Percentiles rank a stretch among this genome's conserved stretches.
phyloP scores from a whole-genome alignment of 2,888 invertebrate species.

The Euplexia lucipara region DNA sequence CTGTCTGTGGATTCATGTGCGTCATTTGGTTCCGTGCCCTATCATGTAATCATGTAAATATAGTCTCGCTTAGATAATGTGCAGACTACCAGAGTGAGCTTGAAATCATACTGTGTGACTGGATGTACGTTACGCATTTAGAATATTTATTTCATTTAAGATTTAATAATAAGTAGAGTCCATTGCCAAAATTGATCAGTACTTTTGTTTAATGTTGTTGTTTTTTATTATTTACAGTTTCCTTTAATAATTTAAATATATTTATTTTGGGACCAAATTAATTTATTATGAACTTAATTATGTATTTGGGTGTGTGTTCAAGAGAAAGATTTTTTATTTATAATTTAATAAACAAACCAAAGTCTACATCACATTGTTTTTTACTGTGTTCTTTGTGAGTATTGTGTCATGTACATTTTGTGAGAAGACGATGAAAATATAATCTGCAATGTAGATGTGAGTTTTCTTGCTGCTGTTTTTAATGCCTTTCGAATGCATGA shows the following conservation, averaged over 20 bases:
- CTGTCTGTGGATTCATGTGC: slow-evolving; percentile 80
- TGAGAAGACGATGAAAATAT: slow-evolving; percentile 81
- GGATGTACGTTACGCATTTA: slow-evolving; percentile 83
- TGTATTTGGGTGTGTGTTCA: slow-evolving; percentile 88
- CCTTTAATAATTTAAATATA: slow-evolving; percentile 87
- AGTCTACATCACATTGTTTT: slow-evolving; percentile 88
- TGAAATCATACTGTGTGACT: slow-evolving; percentile 80
- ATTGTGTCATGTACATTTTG: slow-evolving; percentile 81
- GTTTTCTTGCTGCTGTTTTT: slow-evolving; percentile 69
- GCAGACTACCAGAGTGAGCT: slow-evolving; percentile 73
- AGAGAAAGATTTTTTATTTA: slow-evolving; percentile 88
- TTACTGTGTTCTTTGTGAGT: slow-evolving; percentile 82
- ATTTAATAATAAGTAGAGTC: slow-evolving; percentile 86
- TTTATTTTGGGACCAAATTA: slow-evolving; percentile 91
- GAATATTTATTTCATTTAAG: slow-evolving; percentile 88
- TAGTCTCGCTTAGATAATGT: slow-evolving; percentile 76
- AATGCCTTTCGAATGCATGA: slow-evolving; percentile 42
- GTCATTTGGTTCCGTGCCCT: slow-evolving; percentile 80
- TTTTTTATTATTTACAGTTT: slow-evolving; percentile 83
- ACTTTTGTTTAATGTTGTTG: slow-evolving; percentile 87
- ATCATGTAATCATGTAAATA: slow-evolving; percentile 82
- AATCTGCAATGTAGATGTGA: slow-evolving; percentile 79
- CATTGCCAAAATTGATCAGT: slow-evolving; percentile 90
- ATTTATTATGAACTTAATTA: slow-evolving; percentile 89
- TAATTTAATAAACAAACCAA: slow-evolving; percentile 90